Conservation (phyloP, 2,888 invertebrate species). For the Cheilosia scutellata region DNA sequence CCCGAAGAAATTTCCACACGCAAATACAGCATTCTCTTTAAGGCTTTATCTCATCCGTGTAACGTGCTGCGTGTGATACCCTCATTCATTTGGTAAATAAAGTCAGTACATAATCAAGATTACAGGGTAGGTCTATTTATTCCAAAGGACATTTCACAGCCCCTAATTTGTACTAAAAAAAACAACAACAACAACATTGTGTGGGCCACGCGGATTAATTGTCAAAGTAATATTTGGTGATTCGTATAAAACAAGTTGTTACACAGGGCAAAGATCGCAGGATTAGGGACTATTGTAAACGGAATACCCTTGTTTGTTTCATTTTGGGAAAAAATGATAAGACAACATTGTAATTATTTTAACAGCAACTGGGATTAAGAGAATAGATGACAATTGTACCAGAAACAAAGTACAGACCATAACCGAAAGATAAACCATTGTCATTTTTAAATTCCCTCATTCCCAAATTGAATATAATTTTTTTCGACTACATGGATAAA, state of each 20-base stretch:
- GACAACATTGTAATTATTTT: slow-evolving; percentile 13
- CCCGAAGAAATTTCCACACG: not conserved
- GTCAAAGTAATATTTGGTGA: slow-evolving; percentile 24
- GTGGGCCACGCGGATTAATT: slow-evolving; percentile 33
- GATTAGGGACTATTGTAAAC: not conserved
- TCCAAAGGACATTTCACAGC: not conserved
- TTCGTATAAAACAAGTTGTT: slow-evolving; percentile 36
- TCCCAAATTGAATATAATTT: no score
- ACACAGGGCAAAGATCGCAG: not conserved
- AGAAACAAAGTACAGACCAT: not conserved
- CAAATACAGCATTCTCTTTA: not conserved
- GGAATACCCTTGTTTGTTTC: not conserved
- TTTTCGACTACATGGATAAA: no score
- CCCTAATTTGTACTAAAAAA: not conserved
- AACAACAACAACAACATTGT: not conserved
- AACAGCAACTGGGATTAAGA: slow-evolving; percentile 5
- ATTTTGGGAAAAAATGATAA: slow-evolving; percentile 17
- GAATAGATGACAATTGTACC: not conserved
- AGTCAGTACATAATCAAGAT: not conserved
- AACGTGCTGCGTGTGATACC: not conserved
- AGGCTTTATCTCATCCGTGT: not conserved
- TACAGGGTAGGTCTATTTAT: not conserved
- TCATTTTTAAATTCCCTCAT: not conserved
- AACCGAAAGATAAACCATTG: slow-evolving; percentile 3
- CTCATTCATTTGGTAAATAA: slow-evolving; percentile 3